These are phyloP conservation scores for Muscidifurax raptorellus DNA, from an alignment of 1,140 invertebrate species.

Conservation along the genomic window DNA sequence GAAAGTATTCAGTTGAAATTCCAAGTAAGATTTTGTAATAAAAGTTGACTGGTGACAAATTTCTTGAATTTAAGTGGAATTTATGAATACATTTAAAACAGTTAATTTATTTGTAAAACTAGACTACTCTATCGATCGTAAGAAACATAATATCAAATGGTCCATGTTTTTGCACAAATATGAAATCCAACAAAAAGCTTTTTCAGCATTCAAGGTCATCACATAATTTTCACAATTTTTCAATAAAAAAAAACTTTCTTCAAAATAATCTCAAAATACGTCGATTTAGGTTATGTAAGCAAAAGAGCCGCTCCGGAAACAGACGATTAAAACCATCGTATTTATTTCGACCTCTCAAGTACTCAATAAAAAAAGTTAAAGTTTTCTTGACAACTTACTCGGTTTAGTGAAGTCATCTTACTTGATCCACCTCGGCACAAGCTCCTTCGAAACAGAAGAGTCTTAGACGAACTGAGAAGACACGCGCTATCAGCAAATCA, in stretches of 20 bases:
- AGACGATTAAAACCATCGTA: not conserved
- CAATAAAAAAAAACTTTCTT: not conserved
- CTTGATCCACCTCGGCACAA: not conserved
- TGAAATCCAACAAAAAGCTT: no score
- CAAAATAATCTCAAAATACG: not conserved
- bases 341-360: not conserved
- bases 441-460: not conserved
- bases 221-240: not conserved
- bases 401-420: slow-evolving; percentile 19
- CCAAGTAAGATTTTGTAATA: no score
- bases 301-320: not conserved
- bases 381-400: slow-evolving; percentile 8
- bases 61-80: no score
- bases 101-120: no score
- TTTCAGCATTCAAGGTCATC: no score
- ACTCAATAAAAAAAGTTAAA: not conserved
- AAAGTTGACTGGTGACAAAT: no score
- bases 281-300: not conserved
- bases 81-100: no score
- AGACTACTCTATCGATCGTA: no score
- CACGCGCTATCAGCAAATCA: not conserved
- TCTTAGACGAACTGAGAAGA: not conserved
- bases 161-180: no score
- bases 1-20: no score
- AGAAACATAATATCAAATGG: no score